These are phyloP conservation scores for Pristionchus maxplancki DNA, from an alignment of 2,888 invertebrate species.

Conservation along the genomic window DNA sequence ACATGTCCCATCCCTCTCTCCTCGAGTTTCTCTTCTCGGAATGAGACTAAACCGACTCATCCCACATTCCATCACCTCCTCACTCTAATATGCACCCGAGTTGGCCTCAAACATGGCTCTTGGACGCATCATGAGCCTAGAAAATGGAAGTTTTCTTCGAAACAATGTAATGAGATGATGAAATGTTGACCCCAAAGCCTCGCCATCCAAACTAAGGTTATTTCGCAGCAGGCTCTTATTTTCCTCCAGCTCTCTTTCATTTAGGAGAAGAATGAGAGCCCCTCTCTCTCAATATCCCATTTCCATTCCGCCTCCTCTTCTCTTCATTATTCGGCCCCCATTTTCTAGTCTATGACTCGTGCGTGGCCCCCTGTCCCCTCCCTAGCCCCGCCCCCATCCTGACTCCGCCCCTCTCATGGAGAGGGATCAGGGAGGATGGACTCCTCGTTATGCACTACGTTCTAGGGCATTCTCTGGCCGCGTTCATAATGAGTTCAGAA, in stretches of 20 bases:
- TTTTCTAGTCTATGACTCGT: conserved; percentile 20
- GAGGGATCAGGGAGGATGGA: background rate
- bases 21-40: background rate
- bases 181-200: background rate
- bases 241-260: background rate
- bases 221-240: background rate
- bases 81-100: background rate
- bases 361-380: too few relatives aligned
- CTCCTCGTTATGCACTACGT: background rate
- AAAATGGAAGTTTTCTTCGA: too few relatives aligned
- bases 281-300: conserved; percentile 19
- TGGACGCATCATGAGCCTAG: too few relatives aligned
- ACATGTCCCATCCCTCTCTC: background rate
- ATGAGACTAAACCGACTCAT: background rate
- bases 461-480: background rate
- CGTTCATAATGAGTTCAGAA: background rate
- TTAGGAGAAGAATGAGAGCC: background rate
- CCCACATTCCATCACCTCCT: background rate
- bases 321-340: conserved; percentile 4
- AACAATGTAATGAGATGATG: background rate
- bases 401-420: background rate
- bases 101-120: too few relatives aligned
- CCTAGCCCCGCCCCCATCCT: background rate
- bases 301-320: conserved; percentile 18
- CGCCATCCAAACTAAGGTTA: background rate